phyloP scores from a whole-genome alignment of 1,140 invertebrate species.

The Vanessa tameamea region DNA sequence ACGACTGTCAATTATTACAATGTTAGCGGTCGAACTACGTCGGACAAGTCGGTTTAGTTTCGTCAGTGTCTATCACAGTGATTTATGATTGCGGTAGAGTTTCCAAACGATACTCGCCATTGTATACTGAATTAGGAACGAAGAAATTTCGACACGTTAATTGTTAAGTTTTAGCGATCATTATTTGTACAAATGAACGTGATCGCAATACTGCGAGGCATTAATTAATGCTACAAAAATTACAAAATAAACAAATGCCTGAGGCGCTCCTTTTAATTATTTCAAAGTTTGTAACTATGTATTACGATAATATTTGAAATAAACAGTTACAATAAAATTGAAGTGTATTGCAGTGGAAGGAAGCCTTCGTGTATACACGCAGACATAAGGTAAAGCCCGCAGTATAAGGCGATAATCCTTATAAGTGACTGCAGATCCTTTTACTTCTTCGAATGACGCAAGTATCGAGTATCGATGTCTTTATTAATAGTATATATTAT shows the following conservation, averaged over 20 bases:
- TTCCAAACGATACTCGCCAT: constrained; percentile 43
- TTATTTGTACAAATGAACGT: constrained; percentile 7
- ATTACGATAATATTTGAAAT: no score
- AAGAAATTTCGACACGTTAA: constrained; percentile 34
- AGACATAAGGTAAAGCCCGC: constrained; percentile 8
- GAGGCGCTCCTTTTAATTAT: no score
- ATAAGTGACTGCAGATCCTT: constrained; percentile 26
- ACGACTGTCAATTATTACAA: constrained; percentile 54
- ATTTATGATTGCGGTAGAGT: constrained; percentile 56
- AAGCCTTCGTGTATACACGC: constrained; percentile 7
- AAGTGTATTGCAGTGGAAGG: constrained; percentile 3
- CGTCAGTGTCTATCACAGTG: constrained; percentile 58
- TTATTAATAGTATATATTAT: background rate
- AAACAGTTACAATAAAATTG: background rate
- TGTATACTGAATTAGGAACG: constrained; percentile 25
- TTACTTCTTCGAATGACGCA: constrained; percentile 12
- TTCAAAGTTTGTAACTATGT: no score
- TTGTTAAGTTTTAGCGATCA: constrained; percentile 6
- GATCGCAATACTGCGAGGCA: background rate
- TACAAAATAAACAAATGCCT: background rate
- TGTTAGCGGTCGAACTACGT: constrained; percentile 38
- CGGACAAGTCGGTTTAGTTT: constrained; percentile 45
- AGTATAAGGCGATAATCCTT: constrained; percentile 30
- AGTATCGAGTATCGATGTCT: constrained; percentile 7
- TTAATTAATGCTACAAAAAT: background rate